Conservation (phyloP, 2,797 vertebrate species). For the Paedocypris micromegethes region DNA sequence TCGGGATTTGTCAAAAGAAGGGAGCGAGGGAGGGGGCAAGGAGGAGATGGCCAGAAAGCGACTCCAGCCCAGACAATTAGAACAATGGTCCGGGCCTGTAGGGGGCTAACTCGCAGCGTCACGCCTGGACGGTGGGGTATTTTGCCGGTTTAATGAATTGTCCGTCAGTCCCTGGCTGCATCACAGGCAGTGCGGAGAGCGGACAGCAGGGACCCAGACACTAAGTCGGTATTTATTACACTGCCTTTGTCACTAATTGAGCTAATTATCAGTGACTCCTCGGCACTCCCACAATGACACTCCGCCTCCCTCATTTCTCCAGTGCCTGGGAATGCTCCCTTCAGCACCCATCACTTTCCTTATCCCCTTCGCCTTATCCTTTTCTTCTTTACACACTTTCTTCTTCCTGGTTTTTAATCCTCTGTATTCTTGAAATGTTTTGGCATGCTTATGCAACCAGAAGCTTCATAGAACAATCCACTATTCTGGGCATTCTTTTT, state of each 20-base stretch:
- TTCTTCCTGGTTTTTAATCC: conserved; percentile 24
- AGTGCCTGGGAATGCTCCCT: conserved; percentile 68
- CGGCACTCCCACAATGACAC: conserved; percentile 88
- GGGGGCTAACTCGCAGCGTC: conserved; percentile 99
- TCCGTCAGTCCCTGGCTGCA: conserved; percentile 95
- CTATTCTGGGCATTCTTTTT: no score
- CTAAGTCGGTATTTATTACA: conserved; percentile 99
- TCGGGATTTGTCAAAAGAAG: conserved; percentile 64
- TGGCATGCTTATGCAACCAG: conserved; percentile 18
- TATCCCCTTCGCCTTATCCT: conserved; percentile 40
- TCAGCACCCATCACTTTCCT: conserved; percentile 57
- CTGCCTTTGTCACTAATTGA: conserved; percentile 99
- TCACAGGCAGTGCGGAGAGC: conserved; percentile 87
- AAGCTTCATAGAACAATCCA: conserved; percentile 11
- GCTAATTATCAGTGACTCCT: conserved; percentile 99
- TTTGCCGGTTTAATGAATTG: conserved; percentile 99
- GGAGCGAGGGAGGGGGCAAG: conserved; percentile 63
- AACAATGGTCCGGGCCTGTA: conserved; percentile 90
- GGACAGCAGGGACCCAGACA: conserved; percentile 99
- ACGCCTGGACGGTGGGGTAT: conserved; percentile 97
- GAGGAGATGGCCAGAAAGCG: conserved; percentile 76
- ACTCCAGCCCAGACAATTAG: conserved; percentile 86
- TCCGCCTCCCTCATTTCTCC: conserved; percentile 55
- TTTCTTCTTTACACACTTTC: conserved; percentile 42
- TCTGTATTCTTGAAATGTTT: conserved; percentile 20